phyloP scores from a whole-genome alignment of 2,113 vertebrate species.

The Addax nasomaculatus region DNA sequence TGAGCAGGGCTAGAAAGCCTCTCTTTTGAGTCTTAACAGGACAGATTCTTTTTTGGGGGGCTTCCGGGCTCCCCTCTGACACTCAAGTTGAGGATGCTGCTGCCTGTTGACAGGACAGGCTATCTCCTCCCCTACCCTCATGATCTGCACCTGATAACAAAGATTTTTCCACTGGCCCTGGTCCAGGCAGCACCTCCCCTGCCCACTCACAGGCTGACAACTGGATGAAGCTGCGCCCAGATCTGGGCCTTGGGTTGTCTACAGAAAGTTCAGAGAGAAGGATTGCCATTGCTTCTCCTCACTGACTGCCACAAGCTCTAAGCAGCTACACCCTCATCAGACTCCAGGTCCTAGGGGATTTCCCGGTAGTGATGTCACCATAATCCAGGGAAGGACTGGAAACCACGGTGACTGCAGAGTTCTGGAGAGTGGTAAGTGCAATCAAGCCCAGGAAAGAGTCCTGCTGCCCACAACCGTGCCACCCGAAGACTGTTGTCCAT shows the following conservation, averaged over 20 bases:
- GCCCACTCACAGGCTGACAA: not conserved
- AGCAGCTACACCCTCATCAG: not conserved
- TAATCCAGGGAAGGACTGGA: not conserved
- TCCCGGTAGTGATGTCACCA: not conserved
- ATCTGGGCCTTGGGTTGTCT: not conserved
- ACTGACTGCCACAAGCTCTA: not conserved
- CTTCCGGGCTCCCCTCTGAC: not conserved
- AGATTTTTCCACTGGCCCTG: not conserved
- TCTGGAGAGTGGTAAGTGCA: not conserved
- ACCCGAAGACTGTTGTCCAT: not conserved
- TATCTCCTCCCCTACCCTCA: fast-evolving
- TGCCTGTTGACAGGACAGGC: not conserved
- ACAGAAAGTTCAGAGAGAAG: not conserved
- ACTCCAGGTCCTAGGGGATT: not conserved
- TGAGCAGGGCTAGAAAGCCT: not conserved
- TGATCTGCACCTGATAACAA: not conserved
- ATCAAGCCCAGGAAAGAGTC: not conserved
- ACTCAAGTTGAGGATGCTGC: not conserved
- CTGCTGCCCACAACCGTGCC: not conserved
- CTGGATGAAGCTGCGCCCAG: not conserved
- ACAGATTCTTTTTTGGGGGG: not conserved
- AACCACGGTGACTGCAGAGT: no score
- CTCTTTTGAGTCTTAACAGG: not conserved
- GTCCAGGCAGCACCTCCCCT: not conserved
- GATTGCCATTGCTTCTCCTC: not conserved